Percentiles rank a stretch among this genome's conserved stretches.
Conservation (phyloP, 2,113 vertebrate genomes). For the Dunckerocampus dactyliophorus region DNA sequence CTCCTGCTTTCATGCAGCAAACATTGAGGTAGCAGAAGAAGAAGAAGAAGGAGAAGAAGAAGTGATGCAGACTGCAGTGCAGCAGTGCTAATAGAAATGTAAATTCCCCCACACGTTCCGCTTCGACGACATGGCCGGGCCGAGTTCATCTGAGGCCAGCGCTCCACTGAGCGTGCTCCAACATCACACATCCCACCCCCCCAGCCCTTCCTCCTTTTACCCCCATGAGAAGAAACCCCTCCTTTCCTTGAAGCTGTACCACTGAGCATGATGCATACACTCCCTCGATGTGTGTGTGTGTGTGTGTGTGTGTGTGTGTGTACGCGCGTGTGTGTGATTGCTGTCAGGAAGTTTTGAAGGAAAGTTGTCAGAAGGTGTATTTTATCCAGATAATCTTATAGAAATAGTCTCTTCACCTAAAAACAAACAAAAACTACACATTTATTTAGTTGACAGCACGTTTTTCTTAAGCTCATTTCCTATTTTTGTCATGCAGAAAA, state of each 20-base stretch:
- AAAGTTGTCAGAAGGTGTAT: no score
- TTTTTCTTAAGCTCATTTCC: no score
- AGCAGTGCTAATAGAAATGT: conserved; percentile 54
- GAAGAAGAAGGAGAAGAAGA: neutral
- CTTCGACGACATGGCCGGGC: conserved; percentile 21
- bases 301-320: neutral
- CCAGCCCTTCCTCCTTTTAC: neutral
- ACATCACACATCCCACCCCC: conserved; percentile 32
- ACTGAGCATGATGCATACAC: conserved; percentile 25
- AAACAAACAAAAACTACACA: neutral
- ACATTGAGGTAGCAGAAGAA: no score
- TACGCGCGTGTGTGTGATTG: neutral
- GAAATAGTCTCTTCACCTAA: neutral
- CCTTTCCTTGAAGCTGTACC: conserved; percentile 34
- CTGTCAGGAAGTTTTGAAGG: no score
- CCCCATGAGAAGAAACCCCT: conserved; percentile 13
- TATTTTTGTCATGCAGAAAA: neutral
- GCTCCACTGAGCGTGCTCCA: conserved; percentile 43
- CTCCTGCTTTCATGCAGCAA: no score
- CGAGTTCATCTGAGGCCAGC: conserved; percentile 53
- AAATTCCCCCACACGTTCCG: conserved; percentile 45
- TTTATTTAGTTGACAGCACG: no score
- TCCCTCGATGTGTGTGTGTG: conserved; percentile 3
- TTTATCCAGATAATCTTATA: no score
- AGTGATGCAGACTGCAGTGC: conserved; percentile 27